These are phyloP conservation scores for Manis crassicaudata DNA, from an alignment of 2,797 vertebrate genomes.

Conservation along the genomic window DNA sequence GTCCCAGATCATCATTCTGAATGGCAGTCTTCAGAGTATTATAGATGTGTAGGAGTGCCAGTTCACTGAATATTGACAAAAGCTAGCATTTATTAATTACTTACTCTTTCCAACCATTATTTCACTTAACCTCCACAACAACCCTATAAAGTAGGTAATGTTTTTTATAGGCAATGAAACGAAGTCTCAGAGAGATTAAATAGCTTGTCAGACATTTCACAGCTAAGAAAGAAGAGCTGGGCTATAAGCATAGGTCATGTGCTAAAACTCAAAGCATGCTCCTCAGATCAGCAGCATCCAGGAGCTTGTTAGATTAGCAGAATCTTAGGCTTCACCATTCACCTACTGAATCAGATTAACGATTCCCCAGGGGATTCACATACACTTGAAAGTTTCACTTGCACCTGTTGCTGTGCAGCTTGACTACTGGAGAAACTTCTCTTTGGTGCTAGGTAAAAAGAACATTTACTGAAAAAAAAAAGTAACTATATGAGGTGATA, in stretches of 20 bases:
- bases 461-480: not conserved
- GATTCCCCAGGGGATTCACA: not conserved
- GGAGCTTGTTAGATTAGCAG: conserved; percentile 13
- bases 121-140: conserved; percentile 34
- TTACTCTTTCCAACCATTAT: conserved; percentile 10
- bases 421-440: conserved; percentile 6
- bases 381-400: not conserved
- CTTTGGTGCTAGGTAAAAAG: conserved; percentile 13
- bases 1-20: conserved; percentile 59
- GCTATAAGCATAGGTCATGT: not conserved
- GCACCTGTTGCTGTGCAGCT: not conserved
- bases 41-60: not conserved
- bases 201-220: not conserved
- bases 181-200: conserved; percentile 8
- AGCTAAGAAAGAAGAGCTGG: not conserved
- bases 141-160: not conserved
- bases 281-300: not conserved
- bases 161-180: not conserved
- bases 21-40: conserved; percentile 31
- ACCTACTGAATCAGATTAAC: not conserved
- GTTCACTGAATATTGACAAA: conserved; percentile 37
- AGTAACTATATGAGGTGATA: not conserved
- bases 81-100: conserved; percentile 6
- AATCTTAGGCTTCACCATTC: not conserved
- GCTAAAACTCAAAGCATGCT: not conserved